phyloP scores from a whole-genome alignment of 1,140 invertebrate species.

The Helicoverpa armigera region DNA sequence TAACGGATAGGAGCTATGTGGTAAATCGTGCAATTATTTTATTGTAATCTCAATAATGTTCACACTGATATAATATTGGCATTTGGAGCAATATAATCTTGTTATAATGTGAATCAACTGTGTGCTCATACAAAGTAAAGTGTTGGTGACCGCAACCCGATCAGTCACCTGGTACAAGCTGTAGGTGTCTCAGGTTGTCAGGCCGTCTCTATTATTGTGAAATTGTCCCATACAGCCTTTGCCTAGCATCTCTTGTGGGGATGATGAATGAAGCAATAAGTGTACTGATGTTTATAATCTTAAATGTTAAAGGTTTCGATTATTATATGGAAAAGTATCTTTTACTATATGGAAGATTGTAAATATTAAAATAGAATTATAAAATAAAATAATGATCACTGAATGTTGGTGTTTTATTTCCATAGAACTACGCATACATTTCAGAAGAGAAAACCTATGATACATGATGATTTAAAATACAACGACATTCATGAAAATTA shows the following conservation, averaged over 20 bases:
- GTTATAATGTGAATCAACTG: too few species aligned
- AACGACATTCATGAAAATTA: too few species aligned
- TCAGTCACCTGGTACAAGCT: slow-evolving; percentile 1
- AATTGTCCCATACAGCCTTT: slow-evolving; percentile 50
- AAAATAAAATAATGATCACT: slow-evolving; percentile 69
- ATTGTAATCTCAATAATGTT: too few species aligned
- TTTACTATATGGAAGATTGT: slow-evolving; percentile 63
- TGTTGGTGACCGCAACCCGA: too few species aligned
- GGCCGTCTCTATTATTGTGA: slow-evolving; percentile 24
- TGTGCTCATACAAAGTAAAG: background rate
- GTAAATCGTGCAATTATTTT: background rate
- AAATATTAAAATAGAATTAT: slow-evolving; percentile 70
- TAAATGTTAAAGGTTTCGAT: slow-evolving; percentile 70
- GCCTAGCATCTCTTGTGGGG: slow-evolving; percentile 40
- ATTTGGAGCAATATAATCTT: too few species aligned
- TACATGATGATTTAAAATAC: too few species aligned
- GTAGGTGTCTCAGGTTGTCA: background rate
- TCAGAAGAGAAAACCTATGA: too few species aligned
- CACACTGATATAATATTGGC: too few species aligned
- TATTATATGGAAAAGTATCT: slow-evolving; percentile 66
- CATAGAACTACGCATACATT: too few species aligned
- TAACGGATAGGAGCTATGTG: background rate
- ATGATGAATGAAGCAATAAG: slow-evolving; percentile 66
- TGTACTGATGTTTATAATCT: slow-evolving; percentile 66
- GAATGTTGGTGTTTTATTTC: slow-evolving; percentile 15